Evolutionary conservation across 2,888 invertebrate genomes (phyloP), one percentile per base, ranked within the genome.

Genomic region (Malacosoma neustria): DNA sequence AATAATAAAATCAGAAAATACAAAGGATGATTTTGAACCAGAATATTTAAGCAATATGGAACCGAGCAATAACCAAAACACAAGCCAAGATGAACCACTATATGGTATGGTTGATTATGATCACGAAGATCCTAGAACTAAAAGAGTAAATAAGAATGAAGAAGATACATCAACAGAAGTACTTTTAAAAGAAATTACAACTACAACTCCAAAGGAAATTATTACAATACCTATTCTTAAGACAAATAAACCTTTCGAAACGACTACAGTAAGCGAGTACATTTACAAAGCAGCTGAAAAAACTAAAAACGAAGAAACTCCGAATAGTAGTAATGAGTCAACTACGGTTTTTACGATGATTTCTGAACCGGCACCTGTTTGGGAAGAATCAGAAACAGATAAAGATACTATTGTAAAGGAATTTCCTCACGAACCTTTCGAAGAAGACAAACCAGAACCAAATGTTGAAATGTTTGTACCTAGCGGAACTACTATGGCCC

Each of bases 11-110:
- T 57, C 47, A 14, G 71, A 63, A 2, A 38, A 53, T 22, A 48
- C 51, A 3, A 81, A 75, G 51, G 72, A 76, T 36, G 80, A 82
- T 52, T 74, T 75, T 45, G 82, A 80, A 46, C 77, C 82, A 0
- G 82, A 84, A 55, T 82, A 85, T 45, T 58, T 82, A 39, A 76
- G 47, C 48, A 72, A 67, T 39, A 65, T 74, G 58, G 65, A 59
- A 33, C 42, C 64, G 11, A 64, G 53, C 34, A 54, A 45, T 33
- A 62, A 51, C 35, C 74, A 72, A 59, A 52, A 52, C 38, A 43
- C 58, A 36, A 72, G 77, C 34, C 59, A 60, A 15, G 72, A 77
- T 33, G 66, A 65, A 36, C 68, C 72, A 2, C 41, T 73, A 32
- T 80, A 76, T 42, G 71, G 68, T 15, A 72, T 77, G 65, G 45